Evolutionary conservation across 2,113 vertebrate species (phyloP).

Genomic region (Sapajus apella): DNA sequence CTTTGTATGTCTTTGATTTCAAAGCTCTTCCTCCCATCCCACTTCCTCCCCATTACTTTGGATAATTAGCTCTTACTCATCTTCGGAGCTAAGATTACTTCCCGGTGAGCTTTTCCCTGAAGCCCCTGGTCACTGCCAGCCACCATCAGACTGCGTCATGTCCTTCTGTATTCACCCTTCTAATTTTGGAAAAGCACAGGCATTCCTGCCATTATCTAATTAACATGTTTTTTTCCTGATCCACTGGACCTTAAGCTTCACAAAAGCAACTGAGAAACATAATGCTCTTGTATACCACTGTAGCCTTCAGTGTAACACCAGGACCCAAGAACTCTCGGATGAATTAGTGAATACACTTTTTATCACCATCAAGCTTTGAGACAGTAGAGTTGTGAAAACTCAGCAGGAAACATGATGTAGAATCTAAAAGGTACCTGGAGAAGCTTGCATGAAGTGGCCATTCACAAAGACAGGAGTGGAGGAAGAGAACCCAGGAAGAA

Average conservation of each 20-base stretch:
- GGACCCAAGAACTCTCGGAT: neutral
- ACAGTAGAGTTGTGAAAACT: neutral
- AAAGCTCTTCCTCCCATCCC: neutral
- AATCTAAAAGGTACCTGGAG: neutral
- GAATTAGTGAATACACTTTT: neutral
- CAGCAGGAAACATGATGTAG: neutral
- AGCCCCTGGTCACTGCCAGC: neutral
- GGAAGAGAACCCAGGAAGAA: neutral
- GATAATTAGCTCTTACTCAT: neutral
- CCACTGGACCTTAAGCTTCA: neutral
- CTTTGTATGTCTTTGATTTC: neutral
- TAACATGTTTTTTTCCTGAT: neutral
- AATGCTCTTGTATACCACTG: neutral
- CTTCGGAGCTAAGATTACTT: neutral
- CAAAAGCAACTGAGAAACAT: neutral
- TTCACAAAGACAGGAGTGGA: neutral
- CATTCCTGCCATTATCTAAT: neutral
- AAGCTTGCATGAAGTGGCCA: neutral
- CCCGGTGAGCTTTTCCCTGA: neutral
- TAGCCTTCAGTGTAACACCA: neutral
- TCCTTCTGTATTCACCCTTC: neutral
- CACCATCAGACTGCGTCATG: neutral
- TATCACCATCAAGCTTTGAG: neutral
- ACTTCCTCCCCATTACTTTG: too few relatives aligned
- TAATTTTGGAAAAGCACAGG: neutral